Percentiles rank a stretch among this genome's conserved stretches.
Conservation (phyloP, 1,140 invertebrate genomes). For the Rhizoglyphus robini region DNA sequence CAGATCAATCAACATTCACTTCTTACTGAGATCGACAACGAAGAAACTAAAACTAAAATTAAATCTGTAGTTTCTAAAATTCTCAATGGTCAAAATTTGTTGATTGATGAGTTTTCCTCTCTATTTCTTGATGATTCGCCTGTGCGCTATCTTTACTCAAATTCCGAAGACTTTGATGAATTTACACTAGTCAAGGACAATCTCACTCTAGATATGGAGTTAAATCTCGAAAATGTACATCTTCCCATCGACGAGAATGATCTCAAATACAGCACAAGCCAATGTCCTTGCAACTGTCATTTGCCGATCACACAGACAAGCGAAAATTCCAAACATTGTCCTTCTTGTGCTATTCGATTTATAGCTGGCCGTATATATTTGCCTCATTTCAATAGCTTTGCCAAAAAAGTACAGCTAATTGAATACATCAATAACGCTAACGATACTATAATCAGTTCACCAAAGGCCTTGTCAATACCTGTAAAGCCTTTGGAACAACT, state of each 20-base stretch:
- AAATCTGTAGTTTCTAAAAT: conserved; percentile 10
- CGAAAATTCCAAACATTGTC: conserved; percentile 16
- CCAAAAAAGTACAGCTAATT: conserved; percentile 12
- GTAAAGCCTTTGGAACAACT: no score
- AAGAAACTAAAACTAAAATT: conserved; percentile 11
- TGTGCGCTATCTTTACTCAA: conserved; percentile 1
- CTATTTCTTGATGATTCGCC: conserved; percentile 21
- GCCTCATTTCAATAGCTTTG: neutral
- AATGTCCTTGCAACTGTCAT: conserved; percentile 22
- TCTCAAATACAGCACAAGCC: conserved; percentile 18
- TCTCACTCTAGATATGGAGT: neutral
- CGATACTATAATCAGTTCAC: neutral
- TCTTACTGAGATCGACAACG: neutral
- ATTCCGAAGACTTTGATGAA: conserved; percentile 23
- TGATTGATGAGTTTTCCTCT: conserved; percentile 20
- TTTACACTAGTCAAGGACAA: neutral
- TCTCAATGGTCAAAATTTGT: conserved; percentile 16
- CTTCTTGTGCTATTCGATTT: conserved; percentile 16
- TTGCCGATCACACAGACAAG: neutral
- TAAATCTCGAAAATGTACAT: neutral
- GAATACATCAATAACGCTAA: conserved; percentile 2
- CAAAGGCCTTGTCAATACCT: no score
- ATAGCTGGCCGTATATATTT: conserved; percentile 20
- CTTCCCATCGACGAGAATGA: conserved; percentile 14
- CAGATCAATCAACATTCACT: conserved; percentile 1